Base-by-base conservation (phyloP, 2,113 vertebrate genomes). In the Theristicus caerulescens region DNA sequence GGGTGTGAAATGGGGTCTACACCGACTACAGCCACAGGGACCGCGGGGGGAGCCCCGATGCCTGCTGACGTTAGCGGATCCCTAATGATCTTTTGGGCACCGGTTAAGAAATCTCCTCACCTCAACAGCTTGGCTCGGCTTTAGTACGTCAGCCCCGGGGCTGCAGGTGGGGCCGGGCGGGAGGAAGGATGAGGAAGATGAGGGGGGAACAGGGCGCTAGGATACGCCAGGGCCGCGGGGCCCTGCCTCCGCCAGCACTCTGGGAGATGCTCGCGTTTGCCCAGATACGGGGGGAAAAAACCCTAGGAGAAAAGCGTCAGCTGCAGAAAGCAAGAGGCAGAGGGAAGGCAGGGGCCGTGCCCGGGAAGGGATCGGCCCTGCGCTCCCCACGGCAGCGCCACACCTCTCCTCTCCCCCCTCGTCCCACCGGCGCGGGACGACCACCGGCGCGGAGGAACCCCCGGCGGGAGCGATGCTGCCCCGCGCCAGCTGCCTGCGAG, bases 391-490 rank as follows among this genome's bases (percentile, higher is more conserved):
- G 8, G 3, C 20, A 2, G 61, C 2, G 0, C n/a, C 64, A 8
- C 61, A 10, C 26, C 54, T 11, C 71, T 10, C 57, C 69, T 29
- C n/a, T n/a, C 38, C 58, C 40, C 27, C 32, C 25, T 9, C 4
- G 0, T 14, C 24, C 31, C 11, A 15, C 44, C 34, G 9, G 27
- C 31, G 42, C 5, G 2, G 52, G 31, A 27, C 71, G 13, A 26
- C 16, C 58, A 46, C 46, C 42, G 6, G 40, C 12, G 2, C 6
- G 0, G 11, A 80, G 58, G 27, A 36, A 38, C 19, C 12, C 13
- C 24, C 13, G 0, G 1, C 0, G 3, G 47, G 9, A n/a, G 22
- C 18, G 5, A 12, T 0, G 4, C 46, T 3, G 44, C 54, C 24
- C 25, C 0, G 3, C 57, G 5, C 0, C 4, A 29, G 36, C 54